Conservation (phyloP, 2,888 invertebrate genomes). For the Polydrusus cervinus region DNA sequence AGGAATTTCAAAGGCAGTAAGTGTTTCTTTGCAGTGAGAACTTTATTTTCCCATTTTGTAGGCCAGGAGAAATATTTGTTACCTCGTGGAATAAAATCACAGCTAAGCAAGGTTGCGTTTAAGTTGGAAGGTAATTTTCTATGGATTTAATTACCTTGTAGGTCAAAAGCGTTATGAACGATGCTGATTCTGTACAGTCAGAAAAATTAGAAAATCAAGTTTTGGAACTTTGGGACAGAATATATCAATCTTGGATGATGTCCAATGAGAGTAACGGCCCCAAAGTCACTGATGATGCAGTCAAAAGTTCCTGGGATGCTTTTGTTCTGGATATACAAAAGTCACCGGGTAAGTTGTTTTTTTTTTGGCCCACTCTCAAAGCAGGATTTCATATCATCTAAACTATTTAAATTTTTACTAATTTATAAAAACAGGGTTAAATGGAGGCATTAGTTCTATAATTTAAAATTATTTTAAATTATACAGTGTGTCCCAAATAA, state of each 20-base stretch:
- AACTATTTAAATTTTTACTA: no score
- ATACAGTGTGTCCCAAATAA: no score
- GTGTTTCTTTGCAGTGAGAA: neutral
- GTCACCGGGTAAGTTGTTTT: slow-evolving; percentile 80
- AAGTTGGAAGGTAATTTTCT: no score
- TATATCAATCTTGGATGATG: slow-evolving; percentile 94
- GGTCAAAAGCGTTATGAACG: slow-evolving; percentile 86
- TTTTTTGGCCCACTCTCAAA: no score
- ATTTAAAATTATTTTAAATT: no score
- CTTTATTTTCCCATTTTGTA: no score
- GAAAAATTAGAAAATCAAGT: slow-evolving; percentile 90
- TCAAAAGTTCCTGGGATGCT: slow-evolving; percentile 82
- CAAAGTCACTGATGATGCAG: slow-evolving; percentile 82
- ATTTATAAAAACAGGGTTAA: no score
- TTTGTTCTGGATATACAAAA: slow-evolving; percentile 83
- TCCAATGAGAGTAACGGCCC: slow-evolving; percentile 80
- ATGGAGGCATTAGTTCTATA: no score
- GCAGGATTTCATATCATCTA: no score
- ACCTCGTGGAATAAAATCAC: no score
- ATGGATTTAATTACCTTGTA: slow-evolving; percentile 64
- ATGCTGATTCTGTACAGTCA: slow-evolving; percentile 86
- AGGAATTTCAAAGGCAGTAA: slow-evolving; percentile 89
- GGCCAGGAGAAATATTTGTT: no score
- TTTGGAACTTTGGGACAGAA: slow-evolving; percentile 92
- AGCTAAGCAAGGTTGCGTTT: no score